Evolutionary conservation across 2,113 vertebrate species (phyloP).

Genomic region (Gasterosteus aculeatus): DNA sequence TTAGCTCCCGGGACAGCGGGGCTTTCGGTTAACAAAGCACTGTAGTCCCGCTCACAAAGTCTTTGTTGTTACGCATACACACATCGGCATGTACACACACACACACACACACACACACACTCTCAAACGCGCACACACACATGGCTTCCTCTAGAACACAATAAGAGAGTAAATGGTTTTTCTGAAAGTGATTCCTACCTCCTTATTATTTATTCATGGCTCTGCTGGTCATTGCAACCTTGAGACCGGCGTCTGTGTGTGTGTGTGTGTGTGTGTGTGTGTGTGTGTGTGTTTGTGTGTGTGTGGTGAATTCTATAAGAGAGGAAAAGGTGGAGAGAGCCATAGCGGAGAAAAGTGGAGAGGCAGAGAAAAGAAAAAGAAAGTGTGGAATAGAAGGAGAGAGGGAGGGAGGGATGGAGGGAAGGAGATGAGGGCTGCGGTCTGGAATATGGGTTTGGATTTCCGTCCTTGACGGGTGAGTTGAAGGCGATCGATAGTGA

Average conservation of each 20-base stretch:
- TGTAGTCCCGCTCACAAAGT: conserved; percentile 65
- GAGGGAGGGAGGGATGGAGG: conserved; percentile 27
- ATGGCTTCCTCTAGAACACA: conserved; percentile 76
- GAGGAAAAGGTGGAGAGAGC: conserved; percentile 57
- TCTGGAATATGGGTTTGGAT: conserved; percentile 77
- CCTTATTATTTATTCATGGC: conserved; percentile 86
- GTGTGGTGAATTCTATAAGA: conserved; percentile 61
- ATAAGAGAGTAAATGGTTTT: conserved; percentile 83
- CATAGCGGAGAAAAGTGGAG: conserved; percentile 65
- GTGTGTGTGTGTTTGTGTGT: conserved; percentile 39
- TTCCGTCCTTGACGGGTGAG: conserved; percentile 81
- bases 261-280: conserved; percentile 13
- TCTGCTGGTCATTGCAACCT: conserved; percentile 85
- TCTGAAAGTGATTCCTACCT: conserved; percentile 82
- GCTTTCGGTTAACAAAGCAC: conserved; percentile 74
- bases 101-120: conserved; percentile 38
- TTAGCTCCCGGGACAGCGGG: conserved; percentile 58
- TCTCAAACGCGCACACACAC: conserved; percentile 40
- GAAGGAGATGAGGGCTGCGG: conserved; percentile 56
- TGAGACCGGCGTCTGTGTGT: conserved; percentile 60
- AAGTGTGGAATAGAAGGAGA: conserved; percentile 21
- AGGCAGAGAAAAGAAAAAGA: conserved; percentile 45
- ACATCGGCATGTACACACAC: conserved; percentile 2
- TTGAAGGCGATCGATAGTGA: conserved; percentile 78
- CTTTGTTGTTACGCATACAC: conserved; percentile 57